phyloP scores from a whole-genome alignment of 2,888 invertebrate species.

The Brachyptera putata region DNA sequence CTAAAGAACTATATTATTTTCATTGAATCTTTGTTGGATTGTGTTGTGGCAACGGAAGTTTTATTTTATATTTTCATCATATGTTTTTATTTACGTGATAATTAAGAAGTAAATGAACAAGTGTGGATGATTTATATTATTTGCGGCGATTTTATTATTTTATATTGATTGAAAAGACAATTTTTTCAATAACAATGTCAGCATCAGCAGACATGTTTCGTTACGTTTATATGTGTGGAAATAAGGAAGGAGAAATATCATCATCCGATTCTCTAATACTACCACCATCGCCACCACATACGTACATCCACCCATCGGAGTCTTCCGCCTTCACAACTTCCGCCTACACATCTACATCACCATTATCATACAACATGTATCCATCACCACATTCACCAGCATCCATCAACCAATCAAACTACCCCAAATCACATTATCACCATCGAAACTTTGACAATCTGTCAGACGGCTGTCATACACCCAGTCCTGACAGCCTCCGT shows the following conservation, averaged over 20 bases:
- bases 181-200: slow-evolving; percentile 10
- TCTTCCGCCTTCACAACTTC: slow-evolving; percentile 7
- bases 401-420: slow-evolving; percentile 1
- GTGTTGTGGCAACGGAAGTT: too few species aligned
- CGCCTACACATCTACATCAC: slow-evolving; percentile 12
- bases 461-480: slow-evolving; percentile 45
- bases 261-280: slow-evolving; percentile 12
- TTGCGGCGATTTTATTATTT: neutral
- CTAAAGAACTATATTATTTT: too few species aligned
- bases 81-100: too few species aligned
- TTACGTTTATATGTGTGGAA: slow-evolving; percentile 31
- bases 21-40: neutral
- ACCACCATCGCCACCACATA: slow-evolving; percentile 19
- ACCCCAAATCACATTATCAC: neutral
- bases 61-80: neutral
- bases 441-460: slow-evolving; percentile 28
- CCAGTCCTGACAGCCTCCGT: slow-evolving; percentile 52
- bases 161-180: neutral
- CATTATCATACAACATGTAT: slow-evolving; percentile 11
- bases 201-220: slow-evolving; percentile 31
- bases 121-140: too few species aligned
- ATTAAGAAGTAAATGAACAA: too few species aligned
- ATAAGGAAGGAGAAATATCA: slow-evolving; percentile 21
- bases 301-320: slow-evolving; percentile 18
- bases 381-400: slow-evolving; percentile 8